Conservation (phyloP, 2,888 invertebrate species). For the Cancer borealis region DNA sequence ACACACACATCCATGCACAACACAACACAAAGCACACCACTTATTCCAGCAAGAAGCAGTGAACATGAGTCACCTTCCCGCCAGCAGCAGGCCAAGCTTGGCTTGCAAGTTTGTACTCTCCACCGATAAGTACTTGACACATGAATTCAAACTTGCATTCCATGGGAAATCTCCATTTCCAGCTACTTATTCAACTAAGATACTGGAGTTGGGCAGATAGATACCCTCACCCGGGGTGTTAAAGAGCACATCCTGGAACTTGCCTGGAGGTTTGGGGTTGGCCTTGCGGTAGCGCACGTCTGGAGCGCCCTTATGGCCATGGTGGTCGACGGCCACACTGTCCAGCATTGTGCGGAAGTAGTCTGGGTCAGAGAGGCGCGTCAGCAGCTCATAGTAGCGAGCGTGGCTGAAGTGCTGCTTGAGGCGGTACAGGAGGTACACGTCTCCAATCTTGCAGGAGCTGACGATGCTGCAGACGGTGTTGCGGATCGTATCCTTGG, state of each 20-base stretch:
- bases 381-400: slow-evolving; percentile 75
- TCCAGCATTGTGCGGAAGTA: slow-evolving; percentile 71
- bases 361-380: slow-evolving; percentile 76
- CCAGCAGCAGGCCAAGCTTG: slow-evolving; percentile 38
- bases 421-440: slow-evolving; percentile 76
- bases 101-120: slow-evolving; percentile 60
- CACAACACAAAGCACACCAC: neutral
- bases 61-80: slow-evolving; percentile 28
- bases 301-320: slow-evolving; percentile 69
- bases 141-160: slow-evolving; percentile 18
- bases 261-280: slow-evolving; percentile 75
- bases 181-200: slow-evolving; percentile 72
- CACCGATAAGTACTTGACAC: slow-evolving; percentile 63
- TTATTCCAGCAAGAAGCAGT: slow-evolving; percentile 13
- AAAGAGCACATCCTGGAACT: slow-evolving; percentile 76
- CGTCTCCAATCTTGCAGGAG: slow-evolving; percentile 77
- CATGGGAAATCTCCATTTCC: neutral
- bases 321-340: slow-evolving; percentile 75
- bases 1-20: neutral
- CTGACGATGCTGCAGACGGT: slow-evolving; percentile 73
- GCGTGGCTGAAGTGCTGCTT: slow-evolving; percentile 77
- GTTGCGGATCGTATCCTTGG: slow-evolving; percentile 72
- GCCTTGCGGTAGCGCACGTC: slow-evolving; percentile 74
- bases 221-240: slow-evolving; percentile 72
- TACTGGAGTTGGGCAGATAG: slow-evolving; percentile 75